Evolutionary conservation across 2,797 vertebrate genomes (phyloP).

Genomic region (Anisognathus igniventris): DNA sequence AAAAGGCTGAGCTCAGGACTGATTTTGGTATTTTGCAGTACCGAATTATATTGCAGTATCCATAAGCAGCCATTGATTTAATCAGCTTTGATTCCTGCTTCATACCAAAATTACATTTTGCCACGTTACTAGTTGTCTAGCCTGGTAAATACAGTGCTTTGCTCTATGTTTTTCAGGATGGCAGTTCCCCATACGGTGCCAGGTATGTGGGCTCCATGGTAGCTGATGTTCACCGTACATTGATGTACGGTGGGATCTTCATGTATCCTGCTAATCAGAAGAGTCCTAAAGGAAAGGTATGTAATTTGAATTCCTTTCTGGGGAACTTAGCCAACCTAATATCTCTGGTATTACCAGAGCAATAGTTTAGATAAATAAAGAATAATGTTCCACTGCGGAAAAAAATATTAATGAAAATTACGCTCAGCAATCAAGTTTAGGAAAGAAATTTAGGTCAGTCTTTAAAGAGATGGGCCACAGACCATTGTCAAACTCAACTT

Average conservation of each 20-base stretch:
- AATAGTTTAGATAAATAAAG: not conserved
- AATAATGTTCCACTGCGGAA: not conserved
- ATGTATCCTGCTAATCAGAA: conserved; percentile 97
- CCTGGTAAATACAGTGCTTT: not conserved
- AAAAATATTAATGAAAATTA: not conserved
- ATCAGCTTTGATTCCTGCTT: not conserved
- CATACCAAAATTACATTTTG: not conserved
- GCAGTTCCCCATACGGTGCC: conserved; percentile 86
- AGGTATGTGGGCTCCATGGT: conserved; percentile 98
- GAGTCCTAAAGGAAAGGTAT: conserved; percentile 95
- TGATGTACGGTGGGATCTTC: conserved; percentile 96
- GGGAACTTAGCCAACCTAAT: not conserved
- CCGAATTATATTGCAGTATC: no score
- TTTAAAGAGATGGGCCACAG: not conserved
- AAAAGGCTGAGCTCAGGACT: not conserved
- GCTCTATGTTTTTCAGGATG: conserved; percentile 79
- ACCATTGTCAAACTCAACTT: not conserved
- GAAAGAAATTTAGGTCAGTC: not conserved
- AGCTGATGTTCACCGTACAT: conserved; percentile 91
- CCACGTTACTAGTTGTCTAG: not conserved
- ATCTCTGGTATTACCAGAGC: not conserved
- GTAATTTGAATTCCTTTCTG: not conserved
- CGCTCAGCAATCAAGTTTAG: accelerated
- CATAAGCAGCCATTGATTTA: not conserved
- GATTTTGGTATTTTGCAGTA: not conserved